These are phyloP conservation scores for Zaprionus davidi DNA, from an alignment of 1,140 invertebrate species.

Conservation along the genomic window DNA sequence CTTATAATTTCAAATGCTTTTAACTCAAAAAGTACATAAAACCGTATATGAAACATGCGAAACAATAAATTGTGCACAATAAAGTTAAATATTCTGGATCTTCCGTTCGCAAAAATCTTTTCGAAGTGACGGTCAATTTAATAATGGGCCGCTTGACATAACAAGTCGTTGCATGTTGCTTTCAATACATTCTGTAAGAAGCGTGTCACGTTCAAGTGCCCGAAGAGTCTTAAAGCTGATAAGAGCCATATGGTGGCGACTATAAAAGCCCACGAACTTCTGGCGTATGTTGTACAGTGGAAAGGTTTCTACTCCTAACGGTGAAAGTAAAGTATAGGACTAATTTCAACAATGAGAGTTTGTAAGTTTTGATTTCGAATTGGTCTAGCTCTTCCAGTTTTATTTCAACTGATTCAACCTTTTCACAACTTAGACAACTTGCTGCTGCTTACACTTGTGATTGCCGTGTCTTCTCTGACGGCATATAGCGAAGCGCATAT, in stretches of 20 bases:
- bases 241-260: background rate
- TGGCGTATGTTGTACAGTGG: slow-evolving; percentile 30
- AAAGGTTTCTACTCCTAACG: slow-evolving; percentile 33
- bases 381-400: background rate
- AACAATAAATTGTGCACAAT: slow-evolving; percentile 61
- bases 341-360: slow-evolving; percentile 43
- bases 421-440: slow-evolving; percentile 46
- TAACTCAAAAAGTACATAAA: too few species aligned
- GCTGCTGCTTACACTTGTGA: slow-evolving; percentile 54
- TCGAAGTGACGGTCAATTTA: slow-evolving; percentile 28
- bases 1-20: too few species aligned
- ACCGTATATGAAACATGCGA: too few species aligned
- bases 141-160: slow-evolving; percentile 24
- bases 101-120: background rate
- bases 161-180: slow-evolving; percentile 8
- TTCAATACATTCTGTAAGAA: slow-evolving; percentile 14
- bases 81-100: slow-evolving; percentile 59
- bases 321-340: slow-evolving; percentile 29
- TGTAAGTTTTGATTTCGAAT: slow-evolving; percentile 29
- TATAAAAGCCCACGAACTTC: slow-evolving; percentile 28
- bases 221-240: slow-evolving; percentile 21
- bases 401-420: background rate
- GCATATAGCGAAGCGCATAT: slow-evolving; percentile 18
- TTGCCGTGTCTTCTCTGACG: slow-evolving; percentile 33
- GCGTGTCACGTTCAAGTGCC: slow-evolving; percentile 37